A percentile compares a stretch with the other conserved stretches of the same genome.
phyloP scores from a whole-genome alignment of 2,888 invertebrate species.

The Campoplex capitator region DNA sequence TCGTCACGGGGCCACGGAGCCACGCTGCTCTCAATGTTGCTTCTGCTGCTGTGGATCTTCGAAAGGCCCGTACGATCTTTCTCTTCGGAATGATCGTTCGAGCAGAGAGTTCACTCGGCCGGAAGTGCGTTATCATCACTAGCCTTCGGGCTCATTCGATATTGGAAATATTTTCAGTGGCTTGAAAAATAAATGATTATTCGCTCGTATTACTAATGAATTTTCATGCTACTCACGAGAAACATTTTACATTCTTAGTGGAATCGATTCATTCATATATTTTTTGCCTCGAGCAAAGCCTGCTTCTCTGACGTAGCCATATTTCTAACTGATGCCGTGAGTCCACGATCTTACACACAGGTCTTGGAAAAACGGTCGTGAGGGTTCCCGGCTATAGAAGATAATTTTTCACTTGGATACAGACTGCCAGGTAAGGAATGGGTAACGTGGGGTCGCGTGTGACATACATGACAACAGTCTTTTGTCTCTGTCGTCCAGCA shows the following conservation, averaged over 20 bases:
- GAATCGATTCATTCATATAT: slow-evolving; percentile 81
- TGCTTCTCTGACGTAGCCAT: slow-evolving; percentile 67
- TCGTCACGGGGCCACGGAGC: slow-evolving; percentile 83
- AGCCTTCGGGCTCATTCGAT: slow-evolving; percentile 34
- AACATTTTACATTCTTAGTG: slow-evolving; percentile 71
- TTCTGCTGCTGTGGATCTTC: slow-evolving; percentile 69
- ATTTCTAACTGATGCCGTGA: slow-evolving; percentile 28
- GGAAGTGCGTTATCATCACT: slow-evolving; percentile 79
- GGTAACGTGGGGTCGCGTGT: background rate
- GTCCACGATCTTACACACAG: background rate
- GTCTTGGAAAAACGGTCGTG: background rate
- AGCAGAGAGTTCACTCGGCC: slow-evolving; percentile 77
- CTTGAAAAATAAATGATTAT: background rate
- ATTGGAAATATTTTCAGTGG: background rate
- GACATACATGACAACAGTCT: slow-evolving; percentile 15
- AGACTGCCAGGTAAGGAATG: slow-evolving; percentile 4
- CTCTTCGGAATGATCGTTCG: slow-evolving; percentile 78
- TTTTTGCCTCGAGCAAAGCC: slow-evolving; percentile 76
- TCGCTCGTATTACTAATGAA: background rate
- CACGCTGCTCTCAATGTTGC: slow-evolving; percentile 78
- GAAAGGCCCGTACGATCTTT: slow-evolving; percentile 67
- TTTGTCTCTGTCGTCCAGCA: background rate
- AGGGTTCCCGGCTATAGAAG: background rate
- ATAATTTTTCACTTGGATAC: slow-evolving; percentile 4
- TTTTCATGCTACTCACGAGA: slow-evolving; percentile 19